A percentile compares a stretch with the other conserved stretches of the same genome.
These are phyloP conservation scores for Actinia tenebrosa DNA, from an alignment of 64 coral and sea anemone species.

Conservation along the genomic window DNA sequence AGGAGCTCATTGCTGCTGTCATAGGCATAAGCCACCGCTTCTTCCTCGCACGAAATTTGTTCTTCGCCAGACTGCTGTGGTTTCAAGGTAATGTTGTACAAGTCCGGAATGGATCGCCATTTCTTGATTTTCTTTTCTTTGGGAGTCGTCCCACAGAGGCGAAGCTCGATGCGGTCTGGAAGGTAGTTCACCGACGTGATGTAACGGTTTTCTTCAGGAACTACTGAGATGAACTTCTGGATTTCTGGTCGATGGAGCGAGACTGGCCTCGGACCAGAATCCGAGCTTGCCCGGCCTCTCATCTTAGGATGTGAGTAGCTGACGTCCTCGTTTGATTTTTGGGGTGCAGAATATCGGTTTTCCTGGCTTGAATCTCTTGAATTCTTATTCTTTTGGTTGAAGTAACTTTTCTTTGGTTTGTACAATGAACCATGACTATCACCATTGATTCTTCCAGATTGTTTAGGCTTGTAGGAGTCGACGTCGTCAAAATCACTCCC, in stretches of 20 bases:
- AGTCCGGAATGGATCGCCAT: conserved; percentile 43
- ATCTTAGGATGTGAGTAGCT: background rate
- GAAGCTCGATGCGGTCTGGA: conserved; percentile 61
- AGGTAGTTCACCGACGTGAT: conserved; percentile 37
- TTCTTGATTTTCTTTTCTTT: conserved; percentile 7
- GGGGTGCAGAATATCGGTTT: background rate
- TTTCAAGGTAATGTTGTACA: conserved; percentile 49
- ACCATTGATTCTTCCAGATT: background rate
- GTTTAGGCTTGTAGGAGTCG: background rate
- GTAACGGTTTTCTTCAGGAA: conserved; percentile 50
- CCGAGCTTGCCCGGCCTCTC: background rate
- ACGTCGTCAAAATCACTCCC: background rate
- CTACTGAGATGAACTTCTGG: conserved; percentile 47
- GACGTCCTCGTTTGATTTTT: background rate
- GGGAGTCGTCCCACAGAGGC: conserved; percentile 31
- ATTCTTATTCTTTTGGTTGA: background rate
- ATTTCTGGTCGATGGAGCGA: background rate
- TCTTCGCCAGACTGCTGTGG: conserved; percentile 38
- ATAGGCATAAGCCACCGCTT: conserved; percentile 37
- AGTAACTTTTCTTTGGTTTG: background rate
- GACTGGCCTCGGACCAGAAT: background rate
- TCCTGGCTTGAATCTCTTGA: background rate
- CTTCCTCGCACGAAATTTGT: background rate
- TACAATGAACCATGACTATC: background rate
- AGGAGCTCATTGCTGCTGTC: conserved; percentile 39